Percentiles rank a stretch among this genome's conserved stretches.
Conservation (phyloP, 2,888 invertebrate species). For the Tachystola acroxantha region DNA sequence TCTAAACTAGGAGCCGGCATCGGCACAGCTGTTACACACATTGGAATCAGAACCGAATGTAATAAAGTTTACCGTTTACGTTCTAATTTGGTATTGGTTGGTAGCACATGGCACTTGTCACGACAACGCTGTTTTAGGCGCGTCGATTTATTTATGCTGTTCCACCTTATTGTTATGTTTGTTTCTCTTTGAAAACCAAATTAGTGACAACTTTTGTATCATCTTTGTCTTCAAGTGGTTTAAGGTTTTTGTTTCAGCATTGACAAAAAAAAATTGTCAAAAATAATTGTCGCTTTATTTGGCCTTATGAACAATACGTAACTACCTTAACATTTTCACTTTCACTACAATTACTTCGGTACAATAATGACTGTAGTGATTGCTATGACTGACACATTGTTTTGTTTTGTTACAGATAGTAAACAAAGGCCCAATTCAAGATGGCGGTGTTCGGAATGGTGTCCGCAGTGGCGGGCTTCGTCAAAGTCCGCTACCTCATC, state of each 20-base stretch:
- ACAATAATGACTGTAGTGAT: neutral
- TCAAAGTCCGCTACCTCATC: constrained; percentile 92
- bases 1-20: constrained; percentile 28
- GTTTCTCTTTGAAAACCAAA: neutral
- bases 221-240: neutral
- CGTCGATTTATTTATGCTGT: constrained; percentile 50
- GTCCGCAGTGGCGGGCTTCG: constrained; percentile 92
- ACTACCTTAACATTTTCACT: no score
- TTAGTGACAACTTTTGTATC: neutral
- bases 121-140: constrained; percentile 26
- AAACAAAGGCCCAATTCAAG: constrained; percentile 41
- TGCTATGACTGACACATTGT: no score
- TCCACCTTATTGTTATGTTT: constrained; percentile 30
- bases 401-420: constrained; percentile 26
- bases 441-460: constrained; percentile 92
- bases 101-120: constrained; percentile 60
- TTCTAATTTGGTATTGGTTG: constrained; percentile 62
- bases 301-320: no score
- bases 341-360: neutral
- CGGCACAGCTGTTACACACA: constrained; percentile 55
- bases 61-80: constrained; percentile 59
- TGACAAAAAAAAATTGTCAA: no score
- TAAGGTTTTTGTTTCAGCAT: neutral
- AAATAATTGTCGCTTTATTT: no score
- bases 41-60: constrained; percentile 45